Percentiles rank a stretch among this genome's conserved stretches.
These are phyloP conservation scores for Drosophila maculinotata DNA, from an alignment of 2,888 invertebrate species.

Conservation along the genomic window DNA sequence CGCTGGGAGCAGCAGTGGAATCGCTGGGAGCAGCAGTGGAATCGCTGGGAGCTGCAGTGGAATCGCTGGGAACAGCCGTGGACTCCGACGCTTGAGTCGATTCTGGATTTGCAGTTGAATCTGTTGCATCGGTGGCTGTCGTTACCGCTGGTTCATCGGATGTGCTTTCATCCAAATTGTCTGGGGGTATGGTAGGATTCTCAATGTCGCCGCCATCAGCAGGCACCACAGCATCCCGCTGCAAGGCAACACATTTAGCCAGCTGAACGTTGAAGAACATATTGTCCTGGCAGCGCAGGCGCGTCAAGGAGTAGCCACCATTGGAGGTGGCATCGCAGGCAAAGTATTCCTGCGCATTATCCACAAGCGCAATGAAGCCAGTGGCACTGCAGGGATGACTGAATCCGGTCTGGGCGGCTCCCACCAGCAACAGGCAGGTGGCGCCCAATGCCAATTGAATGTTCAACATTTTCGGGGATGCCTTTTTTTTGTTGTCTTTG, in stretches of 20 bases:
- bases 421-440: constrained; percentile 25
- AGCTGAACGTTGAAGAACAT: constrained; percentile 46
- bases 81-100: constrained; percentile 8
- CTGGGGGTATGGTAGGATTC: constrained; percentile 61
- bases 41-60: too few relatives aligned
- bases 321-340: constrained; percentile 51
- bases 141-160: not conserved
- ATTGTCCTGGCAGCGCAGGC: constrained; percentile 54
- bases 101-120: not conserved
- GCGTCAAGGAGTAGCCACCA: constrained; percentile 52
- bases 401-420: constrained; percentile 24
- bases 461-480: constrained; percentile 29
- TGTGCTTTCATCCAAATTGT: constrained; percentile 30
- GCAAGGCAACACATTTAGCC: constrained; percentile 48
- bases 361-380: constrained; percentile 57
- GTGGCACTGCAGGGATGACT: constrained; percentile 42
- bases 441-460: constrained; percentile 29
- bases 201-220: constrained; percentile 62
- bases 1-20: too few relatives aligned
- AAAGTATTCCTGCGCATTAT: constrained; percentile 59
- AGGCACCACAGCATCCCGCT: not conserved
- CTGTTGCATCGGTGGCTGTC: not conserved
- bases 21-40: too few relatives aligned
- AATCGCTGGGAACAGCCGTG: constrained; percentile 1
- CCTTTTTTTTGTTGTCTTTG: not conserved